Evolutionary conservation across 2,113 vertebrate genomes (phyloP).

Genomic region (Pleuronectes platessa): DNA sequence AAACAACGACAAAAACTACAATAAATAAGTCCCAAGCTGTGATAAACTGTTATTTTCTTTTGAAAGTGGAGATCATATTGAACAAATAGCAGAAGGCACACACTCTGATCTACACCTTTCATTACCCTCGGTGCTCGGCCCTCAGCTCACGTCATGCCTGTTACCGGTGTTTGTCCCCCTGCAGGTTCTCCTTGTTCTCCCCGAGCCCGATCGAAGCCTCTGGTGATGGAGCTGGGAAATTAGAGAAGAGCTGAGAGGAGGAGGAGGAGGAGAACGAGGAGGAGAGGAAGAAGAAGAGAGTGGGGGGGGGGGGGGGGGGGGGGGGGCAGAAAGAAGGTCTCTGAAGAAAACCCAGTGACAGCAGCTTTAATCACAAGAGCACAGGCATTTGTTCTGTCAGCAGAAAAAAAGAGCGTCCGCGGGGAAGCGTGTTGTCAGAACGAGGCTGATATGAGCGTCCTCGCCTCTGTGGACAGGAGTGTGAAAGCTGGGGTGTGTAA

Average conservation of each 20-base stretch:
- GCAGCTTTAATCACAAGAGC: slow-evolving; percentile 63
- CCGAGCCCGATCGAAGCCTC: slow-evolving; percentile 7
- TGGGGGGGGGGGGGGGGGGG: not conserved
- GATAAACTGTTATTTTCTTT: not conserved
- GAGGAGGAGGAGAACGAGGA: not conserved
- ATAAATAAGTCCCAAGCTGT: not conserved
- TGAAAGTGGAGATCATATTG: not conserved
- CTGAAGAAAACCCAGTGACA: slow-evolving; percentile 58
- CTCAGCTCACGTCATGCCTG: not conserved
- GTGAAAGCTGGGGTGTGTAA: not conserved
- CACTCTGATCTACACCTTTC: slow-evolving; percentile 11
- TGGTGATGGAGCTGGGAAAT: slow-evolving; percentile 26
- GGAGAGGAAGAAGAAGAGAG: not conserved
- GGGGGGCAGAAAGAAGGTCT: not conserved
- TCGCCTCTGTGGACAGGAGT: not conserved
- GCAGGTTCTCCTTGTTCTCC: slow-evolving; percentile 27
- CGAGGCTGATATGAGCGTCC: slow-evolving; percentile 4
- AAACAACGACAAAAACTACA: not conserved
- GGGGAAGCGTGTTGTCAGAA: slow-evolving; percentile 24
- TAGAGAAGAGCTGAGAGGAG: slow-evolving; percentile 18
- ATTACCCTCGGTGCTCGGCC: slow-evolving; percentile 1
- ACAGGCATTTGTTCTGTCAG: slow-evolving; percentile 64
- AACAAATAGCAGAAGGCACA: not conserved
- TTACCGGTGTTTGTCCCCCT: not conserved
- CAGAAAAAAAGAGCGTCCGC: slow-evolving; percentile 49